Evolutionary conservation across 2,797 vertebrate species (phyloP), one percentile per base, ranked within the genome.

Genomic region (Apogon hyalosoma): DNA sequence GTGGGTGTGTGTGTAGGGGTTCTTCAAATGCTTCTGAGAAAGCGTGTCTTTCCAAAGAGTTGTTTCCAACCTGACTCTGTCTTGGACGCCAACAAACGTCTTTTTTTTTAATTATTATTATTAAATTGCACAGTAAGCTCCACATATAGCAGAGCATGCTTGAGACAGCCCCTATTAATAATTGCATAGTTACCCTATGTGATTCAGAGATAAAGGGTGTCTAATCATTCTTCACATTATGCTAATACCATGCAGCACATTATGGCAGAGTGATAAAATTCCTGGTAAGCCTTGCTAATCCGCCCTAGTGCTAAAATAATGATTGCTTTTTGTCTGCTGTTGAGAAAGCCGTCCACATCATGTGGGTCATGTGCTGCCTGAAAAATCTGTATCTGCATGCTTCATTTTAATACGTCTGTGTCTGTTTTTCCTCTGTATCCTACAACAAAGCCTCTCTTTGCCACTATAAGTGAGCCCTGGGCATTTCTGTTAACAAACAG

Each of bases 201-300:
- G 85, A 91, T 92, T 87, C 61, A 42, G 48, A 82, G 88, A 90
- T 91, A 89, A 85, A 81, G 76, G 63, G 63, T 75, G 79, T 87
- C 84, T 88, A 90, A 90, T 91, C 78, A 75, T 84, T 87, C 85
- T 87, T 82, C 11, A 38, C 84, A 87, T 86, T 88, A 89, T 91
- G 85, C 72, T 89, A 90, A 91, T 90, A 66, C 82, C 70, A 83
- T 72, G 63, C 85, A 84, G 74, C 81, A 83, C 79, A 84, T 90
- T 88, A 90, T 82, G 63, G 79, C 63, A 73, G 80, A 71, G 74
- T 85, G 87, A 90, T 90, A 90, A 86, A 77, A 88, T 84, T 91
- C 82, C 82, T 87, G 69, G 79, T 91, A 92, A 91, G 86, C 90
- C 81, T 67, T 77, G 65, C 74, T 92, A 90, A 92, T 92, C 90